These are phyloP conservation scores for Zosterops japonicus DNA, from an alignment of 2,113 vertebrate species.

Conservation along the genomic window DNA sequence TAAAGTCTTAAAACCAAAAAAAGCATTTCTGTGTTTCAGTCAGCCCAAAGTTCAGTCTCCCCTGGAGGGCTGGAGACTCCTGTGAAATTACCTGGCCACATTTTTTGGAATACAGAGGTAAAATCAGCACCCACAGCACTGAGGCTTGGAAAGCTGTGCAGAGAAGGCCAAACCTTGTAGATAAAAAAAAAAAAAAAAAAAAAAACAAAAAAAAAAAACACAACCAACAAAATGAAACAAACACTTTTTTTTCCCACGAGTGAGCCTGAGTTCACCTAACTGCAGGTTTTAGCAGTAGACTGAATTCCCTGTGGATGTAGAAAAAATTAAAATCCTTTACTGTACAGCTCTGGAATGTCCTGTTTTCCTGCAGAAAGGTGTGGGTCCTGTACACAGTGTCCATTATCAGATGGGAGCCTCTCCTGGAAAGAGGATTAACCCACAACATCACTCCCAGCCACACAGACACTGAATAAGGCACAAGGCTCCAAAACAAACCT, in stretches of 20 bases:
- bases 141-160: neutral
- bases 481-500: neutral
- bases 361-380: conserved; percentile 46
- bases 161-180: neutral
- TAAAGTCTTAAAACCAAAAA: neutral
- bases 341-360: conserved; percentile 12
- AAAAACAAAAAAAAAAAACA: too few species aligned
- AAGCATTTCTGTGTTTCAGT: neutral
- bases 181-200: neutral
- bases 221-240: too few species aligned
- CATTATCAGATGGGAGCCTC: conserved; percentile 48
- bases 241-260: neutral
- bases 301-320: neutral
- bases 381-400: neutral
- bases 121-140: neutral
- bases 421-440: conserved; percentile 43
- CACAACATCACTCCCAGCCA: neutral
- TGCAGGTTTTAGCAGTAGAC: neutral
- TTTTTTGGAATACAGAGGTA: neutral
- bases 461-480: neutral
- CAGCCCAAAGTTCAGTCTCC: neutral
- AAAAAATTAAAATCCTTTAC: neutral
- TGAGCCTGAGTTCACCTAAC: neutral
- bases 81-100: neutral
- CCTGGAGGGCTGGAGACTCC: neutral